Base-by-base conservation (phyloP, 2,113 vertebrate species). In the Heloderma charlesbogerti region DNA sequence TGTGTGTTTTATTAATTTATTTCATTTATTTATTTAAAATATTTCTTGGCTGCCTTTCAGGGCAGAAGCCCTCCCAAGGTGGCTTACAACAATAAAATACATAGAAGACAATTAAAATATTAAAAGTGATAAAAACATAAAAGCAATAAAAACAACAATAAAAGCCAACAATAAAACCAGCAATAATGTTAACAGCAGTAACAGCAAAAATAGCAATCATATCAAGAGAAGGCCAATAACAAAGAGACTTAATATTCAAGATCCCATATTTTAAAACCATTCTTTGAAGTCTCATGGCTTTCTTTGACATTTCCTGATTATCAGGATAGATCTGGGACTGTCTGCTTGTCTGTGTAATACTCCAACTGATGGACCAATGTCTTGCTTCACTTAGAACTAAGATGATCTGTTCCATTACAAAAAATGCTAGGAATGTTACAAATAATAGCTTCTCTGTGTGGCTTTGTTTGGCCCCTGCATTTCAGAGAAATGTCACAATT, bases 401-500 rank as follows among this genome's bases (percentile, higher is more conserved):
- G 43, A 75, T 54, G 54, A 87, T 75, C 27, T 43, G 10, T 34
- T 89, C 84, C 69, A 69, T 89, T 82, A 67, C 43, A n/a, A n/a
- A 82, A 91, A 88, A 87, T 16, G 54, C 57, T 40, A 75, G n/a
- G 48, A 31, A 20, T 29, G 67, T 88, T 89, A 72, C 43, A 48
- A 81, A 51, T 63, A 78, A 37, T 43, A 69, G 12, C 12, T 77
- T 84, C 18, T 66, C n/a, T 40, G 34, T 18, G 27, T 57, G 63
- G 15, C 80, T 88, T 45, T 89, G 85, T 90, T 51, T 54, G 79
- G 16, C n/a, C 43, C n/a, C 8, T 67, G 60, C 45, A 71, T 88
- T 91, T 88, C 45, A 57, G n/a, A 78, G 57, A 88, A 8, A 12
- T 48, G 87, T 71, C 72, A 71, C 43, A 45, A 78, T 69, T 84